A percentile compares a stretch with the other conserved stretches of the same genome.
Conservation (phyloP, 30 jellyfish, hydroid and myxozoan genomes). For the Aurelia aurita region DNA sequence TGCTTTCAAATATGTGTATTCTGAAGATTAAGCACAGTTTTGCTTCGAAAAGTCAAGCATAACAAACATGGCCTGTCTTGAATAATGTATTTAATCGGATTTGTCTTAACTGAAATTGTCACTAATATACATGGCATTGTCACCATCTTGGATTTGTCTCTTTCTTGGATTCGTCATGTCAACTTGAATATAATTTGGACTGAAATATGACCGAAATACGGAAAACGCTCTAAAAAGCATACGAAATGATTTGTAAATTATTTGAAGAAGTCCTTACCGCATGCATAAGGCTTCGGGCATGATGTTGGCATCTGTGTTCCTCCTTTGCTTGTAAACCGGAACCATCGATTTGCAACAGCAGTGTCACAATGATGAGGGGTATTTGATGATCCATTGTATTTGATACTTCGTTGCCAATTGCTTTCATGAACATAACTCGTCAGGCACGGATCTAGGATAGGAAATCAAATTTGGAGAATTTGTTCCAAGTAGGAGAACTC, state of each 20-base stretch:
- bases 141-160: too few species aligned
- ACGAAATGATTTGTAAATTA: neutral
- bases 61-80: too few species aligned
- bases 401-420: conserved; percentile 60
- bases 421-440: conserved; percentile 23
- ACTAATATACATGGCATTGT: too few species aligned
- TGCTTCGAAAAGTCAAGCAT: too few species aligned
- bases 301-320: conserved; percentile 84
- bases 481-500: neutral
- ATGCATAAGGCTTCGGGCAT: conserved; percentile 78
- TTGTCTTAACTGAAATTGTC: too few species aligned
- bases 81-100: too few species aligned
- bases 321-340: conserved; percentile 85
- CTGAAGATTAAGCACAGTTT: too few species aligned
- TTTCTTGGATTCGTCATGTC: too few species aligned
- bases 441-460: conserved; percentile 30
- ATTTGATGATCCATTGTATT: conserved; percentile 31
- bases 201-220: too few species aligned
- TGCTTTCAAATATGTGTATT: too few species aligned
- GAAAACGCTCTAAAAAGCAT: neutral
- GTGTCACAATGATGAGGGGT: conserved; percentile 44
- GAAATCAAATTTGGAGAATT: conserved; percentile 3
- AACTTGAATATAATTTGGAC: too few species aligned
- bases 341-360: conserved; percentile 63
- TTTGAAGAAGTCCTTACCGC: conserved; percentile 71